Evolutionary conservation across 2,797 vertebrate genomes (phyloP), one percentile per base, ranked within the genome.

Genomic region (Clarias laeviceps): DNA sequence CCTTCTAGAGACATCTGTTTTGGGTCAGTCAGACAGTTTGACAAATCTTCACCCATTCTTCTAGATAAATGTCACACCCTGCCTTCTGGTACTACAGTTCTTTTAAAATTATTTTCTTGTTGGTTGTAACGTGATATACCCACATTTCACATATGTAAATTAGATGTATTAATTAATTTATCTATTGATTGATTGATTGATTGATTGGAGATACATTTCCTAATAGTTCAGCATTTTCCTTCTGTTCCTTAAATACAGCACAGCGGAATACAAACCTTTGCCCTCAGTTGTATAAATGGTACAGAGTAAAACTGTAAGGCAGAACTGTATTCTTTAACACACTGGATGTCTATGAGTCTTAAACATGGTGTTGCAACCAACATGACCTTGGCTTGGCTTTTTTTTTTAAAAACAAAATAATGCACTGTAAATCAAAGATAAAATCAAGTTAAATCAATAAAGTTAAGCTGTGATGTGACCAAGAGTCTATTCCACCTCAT

Each of bases 251-350:
- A 66, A n/a, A 66, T 5, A 66, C n/a, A 20, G 14, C 15, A 54
- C 1, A 20, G 40, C 45, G 18, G 45, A 66, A 54, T 29, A 40
- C n/a, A 66, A 66, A 66, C 62, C 24, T 40, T 64, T 45, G 24
- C 59, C 7, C 34, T 65, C 24, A 65, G 2, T 29, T 50, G n/a
- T 29, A 54, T 32, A 80, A 62, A 12, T 72, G 1, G 62, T 34
- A 65, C 40, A 62, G 6, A 57, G 2, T 74, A 40, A 86, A 82
- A 8, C 80, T 56, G 45, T 11, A 72, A 64, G 24, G 76, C 32
- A 20, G 24, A 85, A 81, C 40, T n/a, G 17, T 54, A 29, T 29
- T 57, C 45, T 22, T 65, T 64, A 81, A 80, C 65, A 80, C n/a
- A 80, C 1, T n/a, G 18, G 57, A 73, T 62, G 18, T 45, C 70